Base-by-base conservation (phyloP, 2,888 invertebrate species). In the Diplolepis rosae region DNA sequence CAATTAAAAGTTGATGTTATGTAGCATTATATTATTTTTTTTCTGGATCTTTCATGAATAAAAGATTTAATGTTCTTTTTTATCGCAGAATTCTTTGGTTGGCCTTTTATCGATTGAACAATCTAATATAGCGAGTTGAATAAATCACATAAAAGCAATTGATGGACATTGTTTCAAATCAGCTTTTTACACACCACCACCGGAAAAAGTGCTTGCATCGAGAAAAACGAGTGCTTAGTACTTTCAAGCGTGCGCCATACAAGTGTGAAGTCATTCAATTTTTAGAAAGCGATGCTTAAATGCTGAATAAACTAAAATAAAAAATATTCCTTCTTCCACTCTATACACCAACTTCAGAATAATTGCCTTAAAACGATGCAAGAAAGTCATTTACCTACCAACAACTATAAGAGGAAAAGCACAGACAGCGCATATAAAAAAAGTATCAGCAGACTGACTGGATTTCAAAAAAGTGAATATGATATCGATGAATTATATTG, bases 221-320 rank as follows among this genome's bases (percentile, higher is more conserved):
- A 61, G 61, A 27, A 61, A 61, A 61, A 15, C 39, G 61, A 61
- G 39, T 61, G 39, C n/a, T 42, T 35, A 24, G 61, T 61, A 24
- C 61, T 61, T 61, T n/a, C 15, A 61, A 61, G 27, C 61, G 24
- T 61, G 61, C 39, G 61, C 35, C 61, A 61, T 35, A 61, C 61
- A 24, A 61, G 27, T 42, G 61, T 27, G 4, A 27, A 39, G 24
- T 61, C 61, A 61, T 61, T 24, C 24, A 61, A 61, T 24, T 61
- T 61, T 7, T 39, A 61, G 61, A 42, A 61, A 61, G 61, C 61
- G 22, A 15, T 61, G 39, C 27, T 61, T 42, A 35, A 61, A 61
- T 42, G 39, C 39, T 61, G 9, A 22, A 22, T 9, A 6, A 61
- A 39, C 39, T 39, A 35, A 42, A 61, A 54, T 4, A 32, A 42